Evolutionary conservation across 2,888 invertebrate genomes (phyloP), one percentile per base, ranked within the genome.

Genomic region (Tenthredo amoena): DNA sequence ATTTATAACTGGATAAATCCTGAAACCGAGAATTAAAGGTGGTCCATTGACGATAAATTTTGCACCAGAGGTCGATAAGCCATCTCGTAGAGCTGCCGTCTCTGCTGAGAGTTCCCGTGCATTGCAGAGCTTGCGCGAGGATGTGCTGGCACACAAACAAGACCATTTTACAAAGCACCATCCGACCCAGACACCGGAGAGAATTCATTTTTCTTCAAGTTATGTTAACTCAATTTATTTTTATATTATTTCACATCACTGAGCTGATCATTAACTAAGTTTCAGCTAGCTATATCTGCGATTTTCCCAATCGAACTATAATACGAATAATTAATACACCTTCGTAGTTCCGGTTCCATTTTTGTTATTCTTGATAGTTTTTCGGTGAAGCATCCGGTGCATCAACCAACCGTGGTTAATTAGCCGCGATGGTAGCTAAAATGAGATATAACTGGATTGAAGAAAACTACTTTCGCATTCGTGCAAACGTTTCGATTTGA

Each of bases 1-100:
- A 74, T 74, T 74, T 74, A 74, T 74, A 43, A 74, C 74, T 43
- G 43, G 74, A 74, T 74, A 74, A 74, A 74, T 74, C 74, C 43
- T 74, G 40, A 74, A 74, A 74, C 74, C 74, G 43, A 43, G 74
- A 74, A 74, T 74, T 74, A 74, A 74, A 74, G 74, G 74, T 43
- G 74, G 74, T 74, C 74, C 43, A 74, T 74, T 26, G 74, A 43
- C 74, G 43, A 74, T 74, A 74, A 74, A 74, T 74, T 43, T 43
- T 74, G 21, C 74, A 74, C 40, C 74, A 74, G 74, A 74, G 74
- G 43, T 74, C 74, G 74, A 74, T 74, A 74, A 74, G 74, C 43
- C 74, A 43, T 74, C 74, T 74, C 43, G 12, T 43, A n/a, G 43
- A 74, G 74, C 74, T 43, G 74, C 74, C 74, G 74, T 40, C n/a